Base-by-base conservation (phyloP, 2,797 vertebrate species). In the Avahi laniger region DNA sequence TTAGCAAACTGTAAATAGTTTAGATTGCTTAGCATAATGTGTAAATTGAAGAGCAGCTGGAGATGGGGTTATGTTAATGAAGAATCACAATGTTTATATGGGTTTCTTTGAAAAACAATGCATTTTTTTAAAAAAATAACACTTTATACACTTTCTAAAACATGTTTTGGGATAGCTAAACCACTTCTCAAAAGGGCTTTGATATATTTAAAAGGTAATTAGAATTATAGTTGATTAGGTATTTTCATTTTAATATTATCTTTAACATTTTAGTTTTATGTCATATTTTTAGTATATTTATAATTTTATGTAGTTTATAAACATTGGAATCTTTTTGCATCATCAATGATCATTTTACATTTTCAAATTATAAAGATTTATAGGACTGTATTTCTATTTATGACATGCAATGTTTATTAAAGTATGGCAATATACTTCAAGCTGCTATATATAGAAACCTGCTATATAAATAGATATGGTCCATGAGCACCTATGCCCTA, bases 241-340 rank as follows among this genome's bases (percentile, higher is more conserved):
- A 54, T 86, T 94, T 82, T 82, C 5, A 30, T 70, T 50, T 90
- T 85, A 76, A 48, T 75, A 35, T 85, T 85, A 35, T 41, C 43
- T 75, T 54, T 84, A 54, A 38, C 78, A 73, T 28, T 85, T 92
- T 41, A 72, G 33, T 17, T 78, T 70, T 94, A 67, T 69, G 33
- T 88, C 63, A 28, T 8, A 30, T 91, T 76, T 94, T 94, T 79
- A 59, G n/a, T 89, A 5, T 41, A 22, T 76, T 82, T 96, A 70
- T 78, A 84, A 73, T 94, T 89, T 80, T 79, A 65, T 35, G 24
- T 76, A 69, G 69, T 57, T 85, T 63, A 52, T 43, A 85, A 72
- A 35, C 26, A 52, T 61, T 76, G 43, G 26, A 15, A 33, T 43
- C 20, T 24, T 83, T 83, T 84, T 73, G 59, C 28, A 14, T 75